Base-by-base conservation (phyloP, 1,140 invertebrate species). In the Reticulitermes speratus region DNA sequence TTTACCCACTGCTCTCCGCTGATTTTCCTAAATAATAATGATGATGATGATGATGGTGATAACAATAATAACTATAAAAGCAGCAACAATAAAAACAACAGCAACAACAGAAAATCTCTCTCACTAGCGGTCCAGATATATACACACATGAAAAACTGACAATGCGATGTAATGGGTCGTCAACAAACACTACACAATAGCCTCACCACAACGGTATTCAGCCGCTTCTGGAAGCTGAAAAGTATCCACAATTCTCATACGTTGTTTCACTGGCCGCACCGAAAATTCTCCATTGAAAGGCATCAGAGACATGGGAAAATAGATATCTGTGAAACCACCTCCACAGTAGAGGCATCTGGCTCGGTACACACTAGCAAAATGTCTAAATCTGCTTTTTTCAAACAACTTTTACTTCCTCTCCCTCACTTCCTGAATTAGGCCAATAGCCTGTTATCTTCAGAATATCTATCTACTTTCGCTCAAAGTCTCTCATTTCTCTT, bases 171-270 rank as follows among this genome's bases (percentile, higher is more conserved):
- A 75, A 75, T 30, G 65, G n/a, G n/a, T 30, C n/a, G 65, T 6
- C 65, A 30, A 75, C n/a, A 75, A 75, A 75, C n/a, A 75, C 65
- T 30, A 75, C 65, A 75, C 65, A 30, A 75, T 30, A 75, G 65
- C 65, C n/a, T 75, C 65, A 75, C 65, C 65, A 75, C 65, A 75
- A 69, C 25, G 65, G 65, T 75, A 75, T 75, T 25, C 65, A 75
- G 65, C 65, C n/a, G 65, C 25, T 75, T 30, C n/a, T n/a, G 65
- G n/a, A 75, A 30, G 25, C 2, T 30, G 30, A 75, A 30, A 75
- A 75, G 7, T 8, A 65, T 65, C 25, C 59, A 65, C 59, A 75
- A 1, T 30, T 25, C 0, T 25, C 25, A 75, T 25, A 25, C 65
- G 30, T 75, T 75, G 65, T 75, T 75, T 25, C n/a, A 30, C 65